Conservation (phyloP, 35 echinoderm and acorn worm species). For the Heliocidaris erythrogramma region DNA sequence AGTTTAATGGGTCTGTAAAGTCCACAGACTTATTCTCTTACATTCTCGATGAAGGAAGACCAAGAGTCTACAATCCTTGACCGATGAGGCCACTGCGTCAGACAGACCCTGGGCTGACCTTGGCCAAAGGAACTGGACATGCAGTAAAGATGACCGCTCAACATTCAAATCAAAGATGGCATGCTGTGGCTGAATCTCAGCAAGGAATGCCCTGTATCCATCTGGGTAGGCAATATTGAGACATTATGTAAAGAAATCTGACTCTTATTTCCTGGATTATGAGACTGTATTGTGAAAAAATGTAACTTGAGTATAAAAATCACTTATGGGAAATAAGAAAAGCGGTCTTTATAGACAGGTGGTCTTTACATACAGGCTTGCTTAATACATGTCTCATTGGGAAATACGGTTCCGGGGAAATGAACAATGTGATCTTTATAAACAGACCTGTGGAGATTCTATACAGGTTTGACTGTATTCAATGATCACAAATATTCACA, state of each 20-base stretch:
- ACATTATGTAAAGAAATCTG: background rate
- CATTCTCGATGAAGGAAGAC: conserved; percentile 75
- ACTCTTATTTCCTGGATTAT: too few species aligned
- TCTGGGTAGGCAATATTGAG: background rate
- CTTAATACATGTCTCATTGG: too few species aligned
- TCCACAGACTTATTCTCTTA: conserved; percentile 24
- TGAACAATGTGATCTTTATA: too few species aligned
- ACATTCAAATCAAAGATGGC: conserved; percentile 73
- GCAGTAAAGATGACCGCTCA: conserved; percentile 53
- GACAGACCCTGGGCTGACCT: conserved; percentile 22
- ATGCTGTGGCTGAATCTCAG: conserved; percentile 69
- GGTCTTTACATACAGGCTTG: background rate
- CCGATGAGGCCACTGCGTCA: background rate
- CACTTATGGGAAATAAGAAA: too few species aligned
- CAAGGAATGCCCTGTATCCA: conserved; percentile 61
- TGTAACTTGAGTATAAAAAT: background rate
- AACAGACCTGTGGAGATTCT: too few species aligned
- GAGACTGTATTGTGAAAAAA: too few species aligned
- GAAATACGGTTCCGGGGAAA: too few species aligned
- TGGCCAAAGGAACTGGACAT: conserved; percentile 68
- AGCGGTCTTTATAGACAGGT: too few species aligned
- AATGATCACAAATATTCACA: too few species aligned
- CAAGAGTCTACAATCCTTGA: conserved; percentile 52
- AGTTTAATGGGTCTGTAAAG: background rate
- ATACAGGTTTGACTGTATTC: too few species aligned